Conservation (phyloP, 2,888 invertebrate species). For the Apotomis capreana region DNA sequence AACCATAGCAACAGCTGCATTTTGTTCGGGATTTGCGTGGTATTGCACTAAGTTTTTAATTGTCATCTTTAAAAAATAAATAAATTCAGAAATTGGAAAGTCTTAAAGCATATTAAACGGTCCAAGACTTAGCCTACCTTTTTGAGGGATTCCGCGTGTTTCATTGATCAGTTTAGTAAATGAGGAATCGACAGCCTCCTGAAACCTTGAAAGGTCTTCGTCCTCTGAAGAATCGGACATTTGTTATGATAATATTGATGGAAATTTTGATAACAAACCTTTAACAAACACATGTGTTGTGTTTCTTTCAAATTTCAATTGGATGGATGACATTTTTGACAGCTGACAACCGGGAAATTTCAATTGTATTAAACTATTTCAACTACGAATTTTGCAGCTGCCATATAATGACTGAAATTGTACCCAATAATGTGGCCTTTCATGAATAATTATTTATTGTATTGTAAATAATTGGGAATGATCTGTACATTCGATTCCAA, state of each 20-base stretch:
- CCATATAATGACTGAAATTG: no score
- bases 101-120: neutral
- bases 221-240: slow-evolving; percentile 81
- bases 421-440: no score
- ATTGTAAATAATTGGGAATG: no score
- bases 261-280: neutral
- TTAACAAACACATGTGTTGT: neutral
- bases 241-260: slow-evolving; percentile 12
- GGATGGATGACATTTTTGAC: neutral
- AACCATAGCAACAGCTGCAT: no score
- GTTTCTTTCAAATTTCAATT: neutral
- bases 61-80: neutral
- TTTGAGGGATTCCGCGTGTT: slow-evolving; percentile 53
- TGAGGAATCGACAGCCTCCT: slow-evolving; percentile 78
- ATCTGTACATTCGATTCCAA: no score
- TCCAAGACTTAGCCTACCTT: neutral
- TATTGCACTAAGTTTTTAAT: no score
- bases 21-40: no score
- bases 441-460: no score
- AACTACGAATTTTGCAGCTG: no score
- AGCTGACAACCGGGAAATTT: neutral
- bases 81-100: slow-evolving; percentile 5
- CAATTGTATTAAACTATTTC: no score
- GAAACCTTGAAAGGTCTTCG: slow-evolving; percentile 74
- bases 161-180: slow-evolving; percentile 70